Conservation (phyloP, 1,140 invertebrate genomes). For the Reticulitermes speratus region DNA sequence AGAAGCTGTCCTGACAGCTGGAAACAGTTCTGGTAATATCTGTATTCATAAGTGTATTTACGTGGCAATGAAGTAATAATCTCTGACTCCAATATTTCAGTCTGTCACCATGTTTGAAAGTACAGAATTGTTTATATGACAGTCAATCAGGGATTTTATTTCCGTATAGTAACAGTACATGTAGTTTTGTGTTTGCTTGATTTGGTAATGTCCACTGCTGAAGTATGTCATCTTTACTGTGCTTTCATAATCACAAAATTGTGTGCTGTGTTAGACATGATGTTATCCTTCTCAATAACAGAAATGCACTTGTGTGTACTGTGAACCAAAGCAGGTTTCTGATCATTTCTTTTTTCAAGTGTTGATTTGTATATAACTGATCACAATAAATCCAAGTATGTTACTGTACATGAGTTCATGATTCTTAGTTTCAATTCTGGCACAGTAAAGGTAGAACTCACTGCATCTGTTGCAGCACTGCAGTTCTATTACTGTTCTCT, state of each 20-base stretch:
- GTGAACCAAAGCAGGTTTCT: neutral
- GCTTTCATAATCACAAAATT: neutral
- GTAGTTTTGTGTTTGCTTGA: neutral
- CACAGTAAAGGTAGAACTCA: no score
- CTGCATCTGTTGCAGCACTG: no score
- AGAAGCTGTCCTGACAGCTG: neutral
- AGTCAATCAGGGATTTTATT: neutral
- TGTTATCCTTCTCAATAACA: neutral
- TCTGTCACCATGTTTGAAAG: neutral
- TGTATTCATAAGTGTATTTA: neutral
- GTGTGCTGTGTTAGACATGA: neutral
- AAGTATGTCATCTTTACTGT: neutral
- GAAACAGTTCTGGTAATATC: neutral
- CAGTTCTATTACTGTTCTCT: no score
- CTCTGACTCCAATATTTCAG: neutral
- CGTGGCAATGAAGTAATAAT: neutral
- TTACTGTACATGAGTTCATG: neutral
- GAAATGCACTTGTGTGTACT: neutral
- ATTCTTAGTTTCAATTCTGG: no score
- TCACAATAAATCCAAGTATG: neutral
- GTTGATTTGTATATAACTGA: neutral
- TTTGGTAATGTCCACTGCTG: neutral
- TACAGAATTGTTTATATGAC: neutral
- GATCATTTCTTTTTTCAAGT: neutral
- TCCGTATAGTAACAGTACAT: neutral